Base-by-base conservation (phyloP, 2,888 invertebrate genomes). In the Acrocera orbiculus region DNA sequence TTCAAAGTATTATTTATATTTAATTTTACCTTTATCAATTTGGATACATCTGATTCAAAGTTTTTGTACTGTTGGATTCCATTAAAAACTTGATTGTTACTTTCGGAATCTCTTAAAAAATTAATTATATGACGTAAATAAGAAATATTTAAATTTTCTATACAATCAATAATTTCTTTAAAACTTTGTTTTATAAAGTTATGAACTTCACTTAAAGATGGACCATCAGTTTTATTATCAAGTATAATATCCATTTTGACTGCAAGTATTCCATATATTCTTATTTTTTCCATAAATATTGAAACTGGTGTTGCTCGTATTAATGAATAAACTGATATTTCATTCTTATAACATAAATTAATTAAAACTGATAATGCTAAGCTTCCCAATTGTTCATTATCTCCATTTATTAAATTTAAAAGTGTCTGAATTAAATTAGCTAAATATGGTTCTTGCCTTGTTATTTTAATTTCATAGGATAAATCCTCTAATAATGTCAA, bases 271-370 rank as follows among this genome's bases (percentile, higher is more conserved):
- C 57, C 57, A 35, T 47, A 54, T 23, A 47, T 44, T 30, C 52
- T 51, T 22, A 58, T 57, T 30, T 50, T 48, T 0, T 49, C 42
- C 17, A 52, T 52, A 23, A 58, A 58, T 20, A 46, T 50, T 6
- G 56, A 53, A 7, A 54, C 49, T 33, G 81, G 76, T 0, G 80
- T 70, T 5, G 71, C 71, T 40, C 76, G 67, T 62, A 78, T 70
- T 19, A 83, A 59, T 0, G 75, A 69, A 47, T 80, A 77, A 25
- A 80, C 66, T 0, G 77, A 79, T 1, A 78, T 73, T 37, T 77
- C 57, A 53, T 83, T 83, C 42, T 76, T 77, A 48, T 80, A 78
- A 52, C 81, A 82, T 4, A 83, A 57, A 61, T 83, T 83, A 1
- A 80, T 77, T 1, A 83, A 55, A 10, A 82, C 72, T 0, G 78